Evolutionary conservation across 1,140 invertebrate species (phyloP).

Genomic region (Drosophila orena): DNA sequence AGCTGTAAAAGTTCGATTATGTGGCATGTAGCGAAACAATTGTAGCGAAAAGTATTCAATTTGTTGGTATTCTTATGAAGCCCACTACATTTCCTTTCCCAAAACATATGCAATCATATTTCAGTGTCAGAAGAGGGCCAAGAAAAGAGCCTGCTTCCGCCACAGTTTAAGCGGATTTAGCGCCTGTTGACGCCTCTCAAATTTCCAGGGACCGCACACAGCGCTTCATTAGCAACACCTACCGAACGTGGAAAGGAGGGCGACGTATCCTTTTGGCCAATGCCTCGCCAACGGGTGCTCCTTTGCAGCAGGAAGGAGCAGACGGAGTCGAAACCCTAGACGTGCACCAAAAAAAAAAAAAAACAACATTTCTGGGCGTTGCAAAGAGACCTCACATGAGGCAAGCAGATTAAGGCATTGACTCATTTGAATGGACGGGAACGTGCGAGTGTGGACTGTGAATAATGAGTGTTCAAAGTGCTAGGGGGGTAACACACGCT

Average conservation of each 20-base stretch:
- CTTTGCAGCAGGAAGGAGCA: constrained; percentile 1
- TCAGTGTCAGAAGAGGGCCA: constrained; percentile 8
- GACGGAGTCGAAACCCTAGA: constrained; percentile 47
- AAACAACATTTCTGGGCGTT: constrained; percentile 49
- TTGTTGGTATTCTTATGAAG: too few species aligned
- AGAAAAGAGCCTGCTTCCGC: constrained; percentile 40
- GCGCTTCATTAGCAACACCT: constrained; percentile 71
- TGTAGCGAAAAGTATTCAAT: too few species aligned
- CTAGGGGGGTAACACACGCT: neutral
- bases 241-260: constrained; percentile 23
- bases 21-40: too few species aligned
- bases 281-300: constrained; percentile 60
- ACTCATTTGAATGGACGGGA: constrained; percentile 38
- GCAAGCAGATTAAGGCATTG: constrained; percentile 42
- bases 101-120: constrained; percentile 1
- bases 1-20: neutral
- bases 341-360: constrained; percentile 29
- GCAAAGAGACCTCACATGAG: constrained; percentile 59
- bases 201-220: constrained; percentile 70
- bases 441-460: constrained; percentile 19
- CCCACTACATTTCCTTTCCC: neutral
- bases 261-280: constrained; percentile 29
- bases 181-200: constrained; percentile 84
- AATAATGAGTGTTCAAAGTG: constrained; percentile 6
- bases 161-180: constrained; percentile 79